Evolutionary conservation across 2,113 vertebrate genomes (phyloP), one percentile per base, ranked within the genome.

Genomic region (Tetrax tetrax): DNA sequence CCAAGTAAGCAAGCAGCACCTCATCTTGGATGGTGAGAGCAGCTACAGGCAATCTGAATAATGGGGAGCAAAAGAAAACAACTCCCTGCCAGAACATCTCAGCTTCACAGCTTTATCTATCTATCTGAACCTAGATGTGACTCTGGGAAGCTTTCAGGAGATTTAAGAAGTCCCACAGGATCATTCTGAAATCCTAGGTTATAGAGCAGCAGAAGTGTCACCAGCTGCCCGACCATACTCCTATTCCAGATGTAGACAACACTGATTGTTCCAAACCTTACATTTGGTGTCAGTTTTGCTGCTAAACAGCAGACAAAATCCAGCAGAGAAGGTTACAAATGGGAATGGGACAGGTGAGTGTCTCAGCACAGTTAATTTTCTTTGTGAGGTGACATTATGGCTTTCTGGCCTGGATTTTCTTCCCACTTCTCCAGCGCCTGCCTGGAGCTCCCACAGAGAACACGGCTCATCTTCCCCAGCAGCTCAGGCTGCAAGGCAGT

Each of bases 271-370:
- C 23, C 8, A 33, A 82, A 60, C 25, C 10, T 91, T 71, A 29
- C 43, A 21, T 51, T 71, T 84, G 9, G 10, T 59, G 47, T 63
- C 50, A 63, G 11, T 72, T 84, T 94, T 89, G 31, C 45, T 47
- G 41, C 31, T 83, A 68, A 91, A 89, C 18, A 33, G 38, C 35
- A 72, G 56, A 51, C 3, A 85, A 90, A 75, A 41, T 56, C 11
- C 41, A 56, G 10, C 9, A 69, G 60, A 74, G 27, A 66, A 14
- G 9, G 18, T 53, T 78, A 47, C 35, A 75, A 59, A 35, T 7
- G 5, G 29, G 6, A 0, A 1, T 43, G 28, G 43, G 50, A 69
- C 29, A 3, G 1, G 5, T 66, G 33, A 6, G 11, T 79, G 20
- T 60, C 41, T 74, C 70, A 78, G 33, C 19, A 69, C 47, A 14